Conservation (phyloP, 30 jellyfish, hydroid and myxozoan genomes). For the Rhopilema esculentum region DNA sequence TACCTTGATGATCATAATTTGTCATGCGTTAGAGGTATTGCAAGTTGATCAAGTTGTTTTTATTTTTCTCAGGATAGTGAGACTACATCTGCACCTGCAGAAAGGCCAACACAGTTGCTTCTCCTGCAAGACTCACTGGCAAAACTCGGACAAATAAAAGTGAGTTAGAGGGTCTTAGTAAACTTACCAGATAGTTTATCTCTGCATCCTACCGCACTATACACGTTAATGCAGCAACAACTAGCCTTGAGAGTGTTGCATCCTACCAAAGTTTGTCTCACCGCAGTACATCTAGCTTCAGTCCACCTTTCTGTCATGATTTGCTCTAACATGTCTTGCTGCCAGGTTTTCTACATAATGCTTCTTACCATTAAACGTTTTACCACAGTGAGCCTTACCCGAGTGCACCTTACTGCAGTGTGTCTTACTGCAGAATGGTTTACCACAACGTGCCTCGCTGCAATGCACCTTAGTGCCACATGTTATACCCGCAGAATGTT, state of each 20-base stretch:
- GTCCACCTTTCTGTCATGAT: too few species aligned
- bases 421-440: not conserved
- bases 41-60: too few species aligned
- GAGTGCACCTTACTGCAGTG: not conserved
- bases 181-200: not conserved
- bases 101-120: slow-evolving; percentile 87
- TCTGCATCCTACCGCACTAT: too few species aligned
- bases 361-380: not conserved
- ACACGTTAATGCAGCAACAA: too few species aligned
- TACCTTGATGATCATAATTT: too few species aligned
- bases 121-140: slow-evolving; percentile 85
- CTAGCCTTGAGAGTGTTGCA: too few species aligned
- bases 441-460: not conserved
- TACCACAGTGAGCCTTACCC: not conserved
- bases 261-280: too few species aligned
- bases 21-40: too few species aligned
- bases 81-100: slow-evolving; percentile 69
- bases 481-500: not conserved
- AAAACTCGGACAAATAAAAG: slow-evolving; percentile 67
- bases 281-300: too few species aligned
- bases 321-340: too few species aligned
- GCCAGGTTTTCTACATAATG: too few species aligned
- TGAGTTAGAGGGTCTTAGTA: not conserved
- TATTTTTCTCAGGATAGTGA: slow-evolving; percentile 53
- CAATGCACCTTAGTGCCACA: not conserved